Conservation (phyloP, 2,888 invertebrate genomes). For the Drosophila kanekoi region DNA sequence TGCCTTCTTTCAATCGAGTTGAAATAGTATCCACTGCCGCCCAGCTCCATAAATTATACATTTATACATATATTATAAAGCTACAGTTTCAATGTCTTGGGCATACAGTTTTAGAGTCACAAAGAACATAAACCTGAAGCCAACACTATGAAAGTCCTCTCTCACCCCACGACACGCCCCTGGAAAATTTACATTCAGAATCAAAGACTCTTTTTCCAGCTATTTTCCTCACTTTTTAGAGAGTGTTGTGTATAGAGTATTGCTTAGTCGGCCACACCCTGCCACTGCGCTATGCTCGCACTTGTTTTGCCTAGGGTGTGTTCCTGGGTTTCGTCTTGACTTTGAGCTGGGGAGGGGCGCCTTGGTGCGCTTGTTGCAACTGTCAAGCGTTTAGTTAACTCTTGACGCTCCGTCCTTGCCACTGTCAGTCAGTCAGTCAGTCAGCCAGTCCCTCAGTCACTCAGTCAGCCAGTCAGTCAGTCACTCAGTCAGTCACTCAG, state of each 20-base stretch:
- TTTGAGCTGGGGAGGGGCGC: slow-evolving; percentile 1
- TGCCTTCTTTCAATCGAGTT: too few relatives aligned
- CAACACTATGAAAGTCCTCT: too few relatives aligned
- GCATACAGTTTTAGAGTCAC: too few relatives aligned
- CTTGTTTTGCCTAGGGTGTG: slow-evolving; percentile 15
- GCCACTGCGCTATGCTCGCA: not conserved
- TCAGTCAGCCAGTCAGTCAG: slow-evolving; percentile 27
- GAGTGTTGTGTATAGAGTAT: not conserved
- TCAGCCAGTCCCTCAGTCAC: slow-evolving; percentile 21
- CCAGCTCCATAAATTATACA: too few relatives aligned
- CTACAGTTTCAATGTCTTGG: too few relatives aligned
- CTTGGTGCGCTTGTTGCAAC: slow-evolving; percentile 58
- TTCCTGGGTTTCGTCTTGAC: slow-evolving; percentile 4
- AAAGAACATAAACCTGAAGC: too few relatives aligned
- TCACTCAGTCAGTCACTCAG: slow-evolving; percentile 22
- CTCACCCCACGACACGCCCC: too few relatives aligned
- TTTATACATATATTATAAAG: too few relatives aligned
- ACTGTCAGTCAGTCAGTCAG: slow-evolving; percentile 22
- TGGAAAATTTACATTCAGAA: too few relatives aligned
- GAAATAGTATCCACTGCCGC: too few relatives aligned
- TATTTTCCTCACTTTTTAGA: not conserved
- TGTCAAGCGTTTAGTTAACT: slow-evolving; percentile 78
- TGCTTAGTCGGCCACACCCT: not conserved
- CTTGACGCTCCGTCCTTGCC: slow-evolving; percentile 55
- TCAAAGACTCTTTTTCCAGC: too few relatives aligned